Base-by-base conservation (phyloP, 2,113 vertebrate genomes). In the Tragulus kanchil region DNA sequence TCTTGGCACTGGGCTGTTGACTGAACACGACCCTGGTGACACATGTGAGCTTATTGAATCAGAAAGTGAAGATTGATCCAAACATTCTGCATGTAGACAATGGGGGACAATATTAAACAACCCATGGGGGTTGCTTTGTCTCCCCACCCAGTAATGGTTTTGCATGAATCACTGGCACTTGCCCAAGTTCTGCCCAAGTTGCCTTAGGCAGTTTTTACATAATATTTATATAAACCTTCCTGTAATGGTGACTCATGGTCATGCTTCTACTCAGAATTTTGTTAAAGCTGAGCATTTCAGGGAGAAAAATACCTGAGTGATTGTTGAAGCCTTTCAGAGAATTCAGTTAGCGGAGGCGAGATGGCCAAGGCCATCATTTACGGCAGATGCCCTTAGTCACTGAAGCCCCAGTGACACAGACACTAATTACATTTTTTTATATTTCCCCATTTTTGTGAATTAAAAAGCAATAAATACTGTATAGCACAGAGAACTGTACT, bases 231-330 rank as follows among this genome's bases (percentile, higher is more conserved):
- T 92, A 75, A 96, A 79, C 67, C 89, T 97, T 97, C 96, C 96
- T 95, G 95, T 95, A 95, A 96, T 62, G 42, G 90, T 98, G 98
- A 98, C 93, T 98, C 97, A 97, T 71, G 65, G 92, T 95, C 93
- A 84, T 85, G 56, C 85, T 92, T 92, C 75, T 93, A 82, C 92
- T 85, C 79, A 92, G 97, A 97, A 97, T 94, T 83, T 87, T 87
- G 92, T 94, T 93, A 95, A 48, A 92, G 93, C 96, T 54, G 71
- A 95, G 77, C 82, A 56, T 94, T 93, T 96, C 83, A 42, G 78
- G 54, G 83, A 84, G 84, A 61, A 93, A 94, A 94, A 90, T n/a
- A 83, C 81, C 92, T 26, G 65, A 88, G 73, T 36, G n/a, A 75
- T 71, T n/a, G 56, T 6, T 26, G 75, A 75, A 96, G 52, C 1